A percentile compares a stretch with the other conserved stretches of the same genome.
phyloP scores from a whole-genome alignment of 2,797 vertebrate genomes.

The Phrynocephalus guinanensis region DNA sequence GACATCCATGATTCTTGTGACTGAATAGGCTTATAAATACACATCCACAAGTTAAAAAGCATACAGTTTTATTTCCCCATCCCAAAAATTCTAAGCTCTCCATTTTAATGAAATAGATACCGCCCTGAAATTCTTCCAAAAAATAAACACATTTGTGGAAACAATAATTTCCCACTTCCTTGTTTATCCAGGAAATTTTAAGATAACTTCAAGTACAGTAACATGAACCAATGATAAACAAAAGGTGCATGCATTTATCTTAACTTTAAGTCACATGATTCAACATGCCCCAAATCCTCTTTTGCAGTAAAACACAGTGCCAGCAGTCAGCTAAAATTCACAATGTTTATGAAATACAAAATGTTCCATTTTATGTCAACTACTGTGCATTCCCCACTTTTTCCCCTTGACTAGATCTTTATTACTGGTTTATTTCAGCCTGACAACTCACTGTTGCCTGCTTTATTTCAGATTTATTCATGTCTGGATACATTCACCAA shows the following conservation, averaged over 20 bases:
- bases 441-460: conserved; percentile 60
- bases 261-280: neutral
- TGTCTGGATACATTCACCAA: conserved; percentile 45
- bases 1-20: neutral
- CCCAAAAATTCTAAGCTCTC: neutral
- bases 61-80: neutral
- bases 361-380: conserved; percentile 33
- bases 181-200: neutral
- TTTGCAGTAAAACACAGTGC: neutral
- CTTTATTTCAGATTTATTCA: conserved; percentile 45
- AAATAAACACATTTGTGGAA: neutral
- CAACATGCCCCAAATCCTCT: neutral
- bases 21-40: neutral
- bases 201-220: conserved; percentile 1
- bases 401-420: conserved; percentile 32
- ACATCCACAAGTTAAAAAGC: neutral
- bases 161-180: neutral
- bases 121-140: neutral
- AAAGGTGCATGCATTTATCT: neutral
- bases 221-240: neutral
- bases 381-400: conserved; percentile 31
- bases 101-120: neutral
- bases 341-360: neutral
- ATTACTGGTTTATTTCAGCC: conserved; percentile 58
- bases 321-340: neutral